Evolutionary conservation across 2,797 vertebrate species (phyloP).

Genomic region (Staurois parvus): DNA sequence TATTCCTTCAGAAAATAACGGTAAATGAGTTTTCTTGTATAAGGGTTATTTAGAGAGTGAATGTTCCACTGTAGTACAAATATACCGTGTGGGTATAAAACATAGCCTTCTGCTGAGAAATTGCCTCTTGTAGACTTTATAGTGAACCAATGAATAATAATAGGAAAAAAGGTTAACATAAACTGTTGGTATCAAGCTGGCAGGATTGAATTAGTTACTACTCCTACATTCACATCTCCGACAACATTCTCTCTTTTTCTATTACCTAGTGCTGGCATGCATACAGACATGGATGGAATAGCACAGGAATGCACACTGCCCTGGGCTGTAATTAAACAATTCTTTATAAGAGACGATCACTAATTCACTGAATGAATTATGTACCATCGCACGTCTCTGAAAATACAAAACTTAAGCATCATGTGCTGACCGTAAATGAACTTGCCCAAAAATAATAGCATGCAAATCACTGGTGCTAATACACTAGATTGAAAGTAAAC

Average conservation of each 20-base stretch:
- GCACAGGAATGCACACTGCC: slow-evolving; percentile 43
- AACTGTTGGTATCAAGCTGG: neutral
- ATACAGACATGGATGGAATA: slow-evolving; percentile 45
- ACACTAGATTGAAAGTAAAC: slow-evolving; percentile 6
- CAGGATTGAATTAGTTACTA: neutral
- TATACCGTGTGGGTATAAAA: neutral
- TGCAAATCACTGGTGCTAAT: slow-evolving; percentile 12
- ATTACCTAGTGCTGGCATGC: slow-evolving; percentile 45
- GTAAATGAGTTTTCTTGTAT: neutral
- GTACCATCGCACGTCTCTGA: slow-evolving; percentile 27
- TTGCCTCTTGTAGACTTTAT: neutral
- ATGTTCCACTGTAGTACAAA: neutral
- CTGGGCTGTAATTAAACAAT: slow-evolving; percentile 49
- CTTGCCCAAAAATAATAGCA: neutral
- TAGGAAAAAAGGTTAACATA: slow-evolving; percentile 9
- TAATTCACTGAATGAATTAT: slow-evolving; percentile 52
- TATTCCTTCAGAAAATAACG: neutral
- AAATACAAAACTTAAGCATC: slow-evolving; percentile 9
- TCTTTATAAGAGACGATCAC: slow-evolving; percentile 21
- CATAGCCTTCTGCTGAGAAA: neutral
- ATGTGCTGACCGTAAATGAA: slow-evolving; percentile 5
- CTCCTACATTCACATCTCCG: slow-evolving; percentile 6
- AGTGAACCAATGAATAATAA: neutral
- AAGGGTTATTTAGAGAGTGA: neutral
- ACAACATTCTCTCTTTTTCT: slow-evolving; percentile 1